Base-by-base conservation (phyloP, 1,140 invertebrate genomes). In the Maniola jurtina region DNA sequence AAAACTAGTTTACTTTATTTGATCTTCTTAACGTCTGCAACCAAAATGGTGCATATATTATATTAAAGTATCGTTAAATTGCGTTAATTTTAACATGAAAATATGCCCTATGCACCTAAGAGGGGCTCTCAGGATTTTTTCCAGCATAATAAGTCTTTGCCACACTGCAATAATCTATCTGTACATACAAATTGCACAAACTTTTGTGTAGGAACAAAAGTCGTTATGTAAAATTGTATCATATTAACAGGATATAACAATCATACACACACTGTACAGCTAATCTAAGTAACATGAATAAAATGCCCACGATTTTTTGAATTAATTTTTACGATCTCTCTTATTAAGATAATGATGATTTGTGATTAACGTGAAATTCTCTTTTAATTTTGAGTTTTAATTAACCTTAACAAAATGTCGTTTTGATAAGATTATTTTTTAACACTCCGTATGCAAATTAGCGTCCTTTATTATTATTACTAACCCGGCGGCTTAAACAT, bases 161-260 rank as follows among this genome's bases (percentile, higher is more conserved):
- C 72, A 73, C 71, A 62, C 57, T 34, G 38, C 42, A 45, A n/a
- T 8, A 58, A 65, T 16, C n/a, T 45, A 55, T 68, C 35, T 71
- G 69, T 71, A 71, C 45, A 65, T 66, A 66, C 42, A 59, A 56
- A 70, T 63, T 67, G 66, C 60, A 71, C 69, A 64, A 64, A 71
- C 52, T 60, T 71, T 64, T 61, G 42, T 67, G 67, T 50, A 61
- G 66, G 57, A 64, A 62, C 7, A 40, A 13, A 61, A 72, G 60
- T 60, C 60, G 34, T 35, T 68, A 55, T 13, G 45, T 36, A 35
- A 55, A 55, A 55, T 55, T 55, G 54, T 55, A 55, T 55, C 54
- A 55, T 55, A 55, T n/a, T 8, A n/a, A 2, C 42, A 11, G 42
- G 13, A 45, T 45, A 45, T 38, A 38, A 38, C 42, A 45, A 45